These are phyloP conservation scores for Tetragonula clypearis DNA, from an alignment of 1,140 invertebrate species.

Conservation along the genomic window DNA sequence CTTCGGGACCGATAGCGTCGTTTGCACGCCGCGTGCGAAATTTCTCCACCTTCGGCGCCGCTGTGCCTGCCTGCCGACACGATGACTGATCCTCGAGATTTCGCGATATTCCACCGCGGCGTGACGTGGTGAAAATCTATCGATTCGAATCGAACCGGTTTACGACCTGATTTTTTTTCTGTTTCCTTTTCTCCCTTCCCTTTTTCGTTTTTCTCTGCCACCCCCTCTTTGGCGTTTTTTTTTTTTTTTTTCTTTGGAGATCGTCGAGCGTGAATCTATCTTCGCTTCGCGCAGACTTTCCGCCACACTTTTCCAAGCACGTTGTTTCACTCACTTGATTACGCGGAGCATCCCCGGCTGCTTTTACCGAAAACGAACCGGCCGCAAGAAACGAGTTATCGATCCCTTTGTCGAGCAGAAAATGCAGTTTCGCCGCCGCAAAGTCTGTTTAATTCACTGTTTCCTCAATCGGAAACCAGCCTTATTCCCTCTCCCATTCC, in stretches of 20 bases:
- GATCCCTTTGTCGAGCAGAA: background rate
- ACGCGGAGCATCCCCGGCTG: background rate
- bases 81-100: background rate
- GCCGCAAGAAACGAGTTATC: background rate
- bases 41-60: background rate
- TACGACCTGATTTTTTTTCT: background rate
- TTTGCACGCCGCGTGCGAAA: background rate
- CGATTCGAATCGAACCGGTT: background rate
- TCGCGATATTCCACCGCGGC: background rate
- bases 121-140: background rate
- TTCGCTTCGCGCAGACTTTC: background rate
- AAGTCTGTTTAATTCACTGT: background rate
- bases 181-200: no score
- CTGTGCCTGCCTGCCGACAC: background rate
- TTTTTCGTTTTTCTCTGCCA: background rate
- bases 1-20: background rate
- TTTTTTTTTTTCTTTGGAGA: background rate
- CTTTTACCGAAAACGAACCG: background rate
- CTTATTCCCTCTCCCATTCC: background rate
- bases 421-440: background rate
- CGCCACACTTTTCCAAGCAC: background rate
- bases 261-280: background rate
- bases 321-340: constrained; percentile 9
- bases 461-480: background rate
- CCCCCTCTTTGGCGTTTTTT: no score